Percentiles rank a stretch among this genome's conserved stretches.
Conservation (phyloP, 2,888 invertebrate species). For the Aleiodes testaceus region DNA sequence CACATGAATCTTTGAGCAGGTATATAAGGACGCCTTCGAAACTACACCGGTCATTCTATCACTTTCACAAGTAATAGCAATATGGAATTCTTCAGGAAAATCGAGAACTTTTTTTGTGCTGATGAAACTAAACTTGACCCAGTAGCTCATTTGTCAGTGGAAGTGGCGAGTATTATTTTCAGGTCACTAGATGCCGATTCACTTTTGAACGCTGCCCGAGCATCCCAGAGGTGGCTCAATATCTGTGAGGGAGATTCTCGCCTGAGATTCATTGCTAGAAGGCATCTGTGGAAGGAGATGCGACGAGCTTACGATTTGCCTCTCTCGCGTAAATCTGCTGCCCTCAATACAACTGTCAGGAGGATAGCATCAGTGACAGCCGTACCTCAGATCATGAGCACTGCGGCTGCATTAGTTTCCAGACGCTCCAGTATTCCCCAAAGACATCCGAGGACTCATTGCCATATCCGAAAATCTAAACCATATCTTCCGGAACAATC, state of each 20-base stretch:
- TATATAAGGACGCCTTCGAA: background rate
- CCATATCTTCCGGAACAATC: too few relatives aligned
- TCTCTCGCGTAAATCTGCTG: background rate
- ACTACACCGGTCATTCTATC: background rate
- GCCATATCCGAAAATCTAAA: too few relatives aligned
- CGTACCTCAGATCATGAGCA: too few relatives aligned
- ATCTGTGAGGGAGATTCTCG: background rate
- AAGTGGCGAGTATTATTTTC: background rate
- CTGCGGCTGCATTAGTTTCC: too few relatives aligned
- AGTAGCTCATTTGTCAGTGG: slow-evolving; percentile 6
- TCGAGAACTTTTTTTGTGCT: background rate
- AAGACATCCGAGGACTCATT: too few relatives aligned
- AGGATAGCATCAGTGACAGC: background rate
- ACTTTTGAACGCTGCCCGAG: background rate
- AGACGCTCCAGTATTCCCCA: too few relatives aligned
- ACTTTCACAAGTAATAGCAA: background rate
- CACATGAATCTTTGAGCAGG: background rate
- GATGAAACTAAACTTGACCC: background rate
- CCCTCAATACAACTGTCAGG: background rate
- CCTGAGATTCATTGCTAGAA: background rate
- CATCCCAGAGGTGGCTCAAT: background rate
- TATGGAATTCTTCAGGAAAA: slow-evolving; percentile 5
- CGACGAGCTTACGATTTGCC: background rate
- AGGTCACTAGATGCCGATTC: background rate
- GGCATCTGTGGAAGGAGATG: background rate